These are phyloP conservation scores for Athetis lepigone DNA, from an alignment of 2,888 invertebrate genomes.

Conservation along the genomic window DNA sequence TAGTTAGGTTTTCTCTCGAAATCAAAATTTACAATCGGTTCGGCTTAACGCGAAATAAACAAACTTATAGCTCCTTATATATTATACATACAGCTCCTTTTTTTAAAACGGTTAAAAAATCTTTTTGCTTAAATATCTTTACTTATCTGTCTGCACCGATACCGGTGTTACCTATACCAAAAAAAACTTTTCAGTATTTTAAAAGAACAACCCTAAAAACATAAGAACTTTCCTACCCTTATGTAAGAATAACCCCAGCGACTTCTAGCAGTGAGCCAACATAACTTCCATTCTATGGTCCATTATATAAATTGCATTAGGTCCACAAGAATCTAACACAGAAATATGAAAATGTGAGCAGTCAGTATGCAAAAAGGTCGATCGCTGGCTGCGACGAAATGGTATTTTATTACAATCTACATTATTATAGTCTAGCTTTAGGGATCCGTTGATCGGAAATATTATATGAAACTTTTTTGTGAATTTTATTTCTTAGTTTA, in stretches of 20 bases:
- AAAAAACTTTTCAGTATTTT: neutral
- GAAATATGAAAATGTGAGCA: constrained; percentile 62
- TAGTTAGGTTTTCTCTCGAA: no score
- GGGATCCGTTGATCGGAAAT: constrained; percentile 17
- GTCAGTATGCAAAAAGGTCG: constrained; percentile 58
- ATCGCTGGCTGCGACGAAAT: constrained; percentile 52
- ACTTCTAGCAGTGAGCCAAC: constrained; percentile 4
- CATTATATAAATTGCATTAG: constrained; percentile 61
- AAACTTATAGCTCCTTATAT: no score
- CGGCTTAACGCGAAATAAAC: no score
- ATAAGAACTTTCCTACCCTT: constrained; percentile 2
- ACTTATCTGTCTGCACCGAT: no score
- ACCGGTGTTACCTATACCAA: neutral
- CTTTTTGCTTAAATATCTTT: no score
- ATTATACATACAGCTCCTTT: no score
- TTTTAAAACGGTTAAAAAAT: no score
- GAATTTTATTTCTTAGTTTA: no score
- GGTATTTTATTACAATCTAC: constrained; percentile 58
- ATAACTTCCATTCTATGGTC: constrained; percentile 38
- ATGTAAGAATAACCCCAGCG: constrained; percentile 4
- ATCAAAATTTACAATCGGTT: no score
- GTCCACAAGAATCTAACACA: constrained; percentile 45
- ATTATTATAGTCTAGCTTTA: constrained; percentile 36
- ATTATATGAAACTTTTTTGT: no score
- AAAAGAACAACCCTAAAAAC: neutral